Evolutionary conservation across 2,113 vertebrate species (phyloP), one percentile per base, ranked within the genome.

Genomic region (Monarcha castaneiventris): DNA sequence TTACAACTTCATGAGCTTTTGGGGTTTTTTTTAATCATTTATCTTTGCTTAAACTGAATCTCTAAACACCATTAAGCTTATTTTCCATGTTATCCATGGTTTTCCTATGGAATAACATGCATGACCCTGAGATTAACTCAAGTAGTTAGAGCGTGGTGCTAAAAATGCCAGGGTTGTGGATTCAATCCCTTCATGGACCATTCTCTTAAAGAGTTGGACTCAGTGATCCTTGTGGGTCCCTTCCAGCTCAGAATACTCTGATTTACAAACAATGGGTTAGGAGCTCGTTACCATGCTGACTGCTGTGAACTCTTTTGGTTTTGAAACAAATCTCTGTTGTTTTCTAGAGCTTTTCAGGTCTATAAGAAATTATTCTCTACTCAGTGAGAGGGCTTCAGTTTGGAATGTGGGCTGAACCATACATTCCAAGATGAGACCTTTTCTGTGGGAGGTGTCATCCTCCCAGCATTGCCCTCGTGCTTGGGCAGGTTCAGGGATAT

Each of bases 381-480:
- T 94, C 30, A 39, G 52, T 30, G 81, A 64, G 48, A 56, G 23
- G 18, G 58, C 13, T 84, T 52, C n/a, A 46, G 62, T 90, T 90
- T 51, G 55, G 19, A 63, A 39, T 0, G 39, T 0, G 64, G 55
- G 4, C 68, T 84, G 55, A 84, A 15, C 27, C 4, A 11, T 13
- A 0, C 14, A 17, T 69, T 76, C 54, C 22, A 87, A 44, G 46
- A 41, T 6, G 37, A 52, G 22, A 61, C 17, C 16, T 92, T 49
- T 82, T 25, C 55, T 85, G 23, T 85, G 51, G 81, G 44, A 84
- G 41, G 4, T 35, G 43, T n/a, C 37, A 26, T 35, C n/a, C 33
- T 83, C 46, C 32, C 18, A n/a, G 30, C 41, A 26, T 6, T 72
- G 59, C 33, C 74, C 3, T 9, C 0, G 0, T 69, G 37, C n/a